Conservation (phyloP, 1,140 invertebrate genomes). For the Diuraphis noxia region DNA sequence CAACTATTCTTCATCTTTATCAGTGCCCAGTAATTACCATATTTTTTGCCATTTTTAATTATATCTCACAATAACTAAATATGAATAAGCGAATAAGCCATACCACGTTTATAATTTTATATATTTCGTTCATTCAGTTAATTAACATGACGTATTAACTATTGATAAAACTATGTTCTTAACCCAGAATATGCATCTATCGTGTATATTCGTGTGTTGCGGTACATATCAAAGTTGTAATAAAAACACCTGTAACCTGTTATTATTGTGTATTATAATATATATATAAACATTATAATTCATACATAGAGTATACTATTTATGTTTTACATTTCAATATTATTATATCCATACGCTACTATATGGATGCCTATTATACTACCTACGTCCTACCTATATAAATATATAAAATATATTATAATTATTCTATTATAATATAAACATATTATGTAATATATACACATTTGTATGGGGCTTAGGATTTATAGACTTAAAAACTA, state of each 20-base stretch:
- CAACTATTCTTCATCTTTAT: not conserved
- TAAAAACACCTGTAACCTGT: conserved; percentile 4
- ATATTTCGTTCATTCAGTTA: not conserved
- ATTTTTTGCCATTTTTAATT: conserved; percentile 15
- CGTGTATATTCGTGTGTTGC: not conserved
- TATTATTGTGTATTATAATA: not conserved
- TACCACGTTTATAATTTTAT: not conserved
- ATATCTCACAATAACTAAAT: conserved; percentile 12
- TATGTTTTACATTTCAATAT: not conserved
- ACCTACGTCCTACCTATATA: too few relatives aligned
- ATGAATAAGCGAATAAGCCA: conserved; percentile 3
- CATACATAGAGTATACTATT: not conserved
- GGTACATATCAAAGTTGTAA: conserved; percentile 6
- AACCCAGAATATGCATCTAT: not conserved
- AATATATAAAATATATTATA: too few relatives aligned
- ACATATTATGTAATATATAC: not conserved
- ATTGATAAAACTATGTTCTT: conserved; percentile 28
- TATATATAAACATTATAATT: not conserved
- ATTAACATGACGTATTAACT: conserved; percentile 28
- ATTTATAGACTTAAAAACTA: not conserved
- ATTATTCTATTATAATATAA: too few relatives aligned
- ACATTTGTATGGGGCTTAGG: not conserved
- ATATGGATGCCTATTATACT: not conserved
- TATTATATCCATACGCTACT: not conserved
- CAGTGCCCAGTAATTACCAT: not conserved